phyloP scores from a whole-genome alignment of 2,113 vertebrate genomes.

The Brachyistius frenatus region DNA sequence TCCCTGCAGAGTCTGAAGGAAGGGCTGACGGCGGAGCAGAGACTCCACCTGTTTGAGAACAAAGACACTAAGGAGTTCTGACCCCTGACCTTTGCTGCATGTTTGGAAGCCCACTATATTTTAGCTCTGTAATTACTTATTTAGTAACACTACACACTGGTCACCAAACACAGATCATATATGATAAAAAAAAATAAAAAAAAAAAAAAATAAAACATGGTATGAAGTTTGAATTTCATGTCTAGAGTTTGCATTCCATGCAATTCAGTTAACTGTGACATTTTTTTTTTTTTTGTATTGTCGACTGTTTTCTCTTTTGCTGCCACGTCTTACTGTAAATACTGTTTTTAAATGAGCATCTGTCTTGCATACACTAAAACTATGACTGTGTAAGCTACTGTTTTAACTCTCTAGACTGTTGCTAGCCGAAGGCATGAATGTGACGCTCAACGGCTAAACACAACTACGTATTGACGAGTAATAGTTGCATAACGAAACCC shows the following conservation, averaged over 20 bases:
- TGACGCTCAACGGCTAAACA: slow-evolving; percentile 69
- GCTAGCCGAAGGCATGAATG: slow-evolving; percentile 78
- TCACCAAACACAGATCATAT: slow-evolving; percentile 81
- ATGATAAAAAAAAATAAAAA: slow-evolving; percentile 56
- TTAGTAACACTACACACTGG: slow-evolving; percentile 85
- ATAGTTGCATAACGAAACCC: slow-evolving; percentile 54
- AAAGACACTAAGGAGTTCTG: slow-evolving; percentile 89
- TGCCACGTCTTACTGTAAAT: slow-evolving; percentile 87
- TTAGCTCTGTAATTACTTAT: slow-evolving; percentile 82
- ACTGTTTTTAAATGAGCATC: slow-evolving; percentile 84
- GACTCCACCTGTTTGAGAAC: slow-evolving; percentile 87
- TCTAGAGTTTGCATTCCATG: slow-evolving; percentile 86
- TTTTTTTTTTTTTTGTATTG: slow-evolving; percentile 67
- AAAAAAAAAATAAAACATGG: slow-evolving; percentile 66
- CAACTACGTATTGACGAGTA: slow-evolving; percentile 53
- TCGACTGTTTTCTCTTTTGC: slow-evolving; percentile 51
- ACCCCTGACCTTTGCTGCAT: slow-evolving; percentile 79
- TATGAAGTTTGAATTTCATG: slow-evolving; percentile 86
- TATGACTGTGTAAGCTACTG: slow-evolving; percentile 88
- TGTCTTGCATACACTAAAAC: slow-evolving; percentile 82
- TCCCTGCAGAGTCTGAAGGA: slow-evolving; percentile 85
- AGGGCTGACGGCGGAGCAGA: slow-evolving; percentile 87
- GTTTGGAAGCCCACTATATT: slow-evolving; percentile 81
- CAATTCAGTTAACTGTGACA: slow-evolving; percentile 88
- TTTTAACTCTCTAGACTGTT: slow-evolving; percentile 85